These are phyloP conservation scores for Philopedon plagiatum DNA, from an alignment of 2,888 invertebrate genomes.

Conservation along the genomic window DNA sequence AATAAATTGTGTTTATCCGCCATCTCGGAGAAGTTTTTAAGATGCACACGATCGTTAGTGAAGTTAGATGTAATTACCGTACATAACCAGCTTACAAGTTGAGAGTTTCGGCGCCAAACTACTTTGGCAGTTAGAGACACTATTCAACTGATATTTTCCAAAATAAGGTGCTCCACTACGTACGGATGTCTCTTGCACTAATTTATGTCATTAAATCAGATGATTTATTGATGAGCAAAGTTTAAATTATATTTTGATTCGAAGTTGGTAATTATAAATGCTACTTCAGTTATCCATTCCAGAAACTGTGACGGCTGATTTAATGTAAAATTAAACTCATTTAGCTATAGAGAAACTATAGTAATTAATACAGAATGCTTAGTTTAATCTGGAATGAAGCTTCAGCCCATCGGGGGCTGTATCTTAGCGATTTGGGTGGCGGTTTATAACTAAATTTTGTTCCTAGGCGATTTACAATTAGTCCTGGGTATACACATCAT, in stretches of 20 bases:
- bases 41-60: conserved; percentile 2
- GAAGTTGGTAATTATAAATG: not conserved
- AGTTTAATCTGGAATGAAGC: no score
- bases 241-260: not conserved
- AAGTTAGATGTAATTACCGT: conserved; percentile 28
- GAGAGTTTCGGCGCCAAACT: conserved; percentile 19
- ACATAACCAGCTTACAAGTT: conserved; percentile 30
- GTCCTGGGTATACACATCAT: no score
- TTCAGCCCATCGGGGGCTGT: no score
- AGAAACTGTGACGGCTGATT: no score
- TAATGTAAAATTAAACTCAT: no score
- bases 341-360: no score
- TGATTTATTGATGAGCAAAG: not conserved
- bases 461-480: no score
- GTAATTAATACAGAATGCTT: no score
- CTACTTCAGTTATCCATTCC: no score
- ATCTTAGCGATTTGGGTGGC: no score
- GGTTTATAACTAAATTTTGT: no score
- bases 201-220: not conserved
- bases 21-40: not conserved
- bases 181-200: not conserved
- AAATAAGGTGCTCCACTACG: conserved; percentile 7
- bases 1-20: conserved; percentile 18
- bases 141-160: not conserved
- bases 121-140: conserved; percentile 2